phyloP scores from a whole-genome alignment of 2,113 vertebrate genomes.

The Pseudois nayaur region DNA sequence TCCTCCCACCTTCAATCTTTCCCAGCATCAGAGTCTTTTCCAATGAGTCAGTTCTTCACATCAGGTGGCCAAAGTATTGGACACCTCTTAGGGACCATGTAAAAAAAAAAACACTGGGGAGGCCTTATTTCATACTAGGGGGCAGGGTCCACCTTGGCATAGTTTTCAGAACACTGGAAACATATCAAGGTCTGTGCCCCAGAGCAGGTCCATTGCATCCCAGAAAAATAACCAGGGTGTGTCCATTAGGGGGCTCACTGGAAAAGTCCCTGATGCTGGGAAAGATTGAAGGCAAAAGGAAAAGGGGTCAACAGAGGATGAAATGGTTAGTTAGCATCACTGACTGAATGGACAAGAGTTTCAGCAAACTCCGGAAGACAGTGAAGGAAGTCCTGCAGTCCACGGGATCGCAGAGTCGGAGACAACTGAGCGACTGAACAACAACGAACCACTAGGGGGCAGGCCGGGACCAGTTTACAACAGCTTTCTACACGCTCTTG shows the following conservation, averaged over 20 bases:
- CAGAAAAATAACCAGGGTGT: not conserved
- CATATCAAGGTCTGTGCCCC: not conserved
- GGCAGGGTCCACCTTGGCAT: not conserved
- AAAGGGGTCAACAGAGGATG: not conserved
- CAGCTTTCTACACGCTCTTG: accelerated
- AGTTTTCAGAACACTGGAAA: not conserved
- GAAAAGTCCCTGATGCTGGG: not conserved
- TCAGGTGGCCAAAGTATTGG: not conserved
- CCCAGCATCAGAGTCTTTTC: not conserved
- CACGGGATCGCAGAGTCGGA: not conserved
- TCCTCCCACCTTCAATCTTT: not conserved
- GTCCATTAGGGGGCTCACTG: not conserved
- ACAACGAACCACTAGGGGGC: not conserved
- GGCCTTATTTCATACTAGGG: not conserved
- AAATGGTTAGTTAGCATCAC: not conserved
- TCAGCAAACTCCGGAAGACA: not conserved
- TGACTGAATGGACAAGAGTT: not conserved
- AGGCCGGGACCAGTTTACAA: not conserved
- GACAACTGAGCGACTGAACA: not conserved
- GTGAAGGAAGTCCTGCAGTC: not conserved
- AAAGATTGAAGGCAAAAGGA: not conserved
- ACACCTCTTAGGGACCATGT: not conserved
- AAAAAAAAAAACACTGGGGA: no score
- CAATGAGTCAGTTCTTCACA: not conserved
- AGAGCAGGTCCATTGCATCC: not conserved